These are phyloP conservation scores for Anastrepha obliqua DNA, from an alignment of 1,140 invertebrate genomes.

Conservation along the genomic window DNA sequence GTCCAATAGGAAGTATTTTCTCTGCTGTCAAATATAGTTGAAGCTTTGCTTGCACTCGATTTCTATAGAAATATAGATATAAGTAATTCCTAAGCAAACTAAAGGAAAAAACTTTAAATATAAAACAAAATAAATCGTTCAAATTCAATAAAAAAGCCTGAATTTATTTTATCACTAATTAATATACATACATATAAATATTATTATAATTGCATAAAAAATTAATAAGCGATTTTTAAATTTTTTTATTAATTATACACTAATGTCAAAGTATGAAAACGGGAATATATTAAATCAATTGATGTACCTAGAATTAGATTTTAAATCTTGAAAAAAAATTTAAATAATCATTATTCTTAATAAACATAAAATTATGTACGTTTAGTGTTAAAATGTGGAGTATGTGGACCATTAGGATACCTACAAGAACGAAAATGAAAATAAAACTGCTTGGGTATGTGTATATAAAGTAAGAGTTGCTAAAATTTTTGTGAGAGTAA, in stretches of 20 bases:
- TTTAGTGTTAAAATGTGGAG: constrained; percentile 20
- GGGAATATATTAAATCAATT: constrained; percentile 35
- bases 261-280: neutral
- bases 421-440: neutral
- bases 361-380: neutral
- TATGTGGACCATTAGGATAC: neutral
- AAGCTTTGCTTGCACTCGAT: constrained; percentile 28
- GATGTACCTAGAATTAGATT: constrained; percentile 52
- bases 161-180: constrained; percentile 42
- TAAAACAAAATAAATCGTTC: constrained; percentile 47
- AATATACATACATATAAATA: constrained; percentile 40
- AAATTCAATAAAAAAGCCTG: constrained; percentile 56
- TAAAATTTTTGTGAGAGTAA: neutral
- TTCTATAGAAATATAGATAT: constrained; percentile 31
- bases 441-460: neutral
- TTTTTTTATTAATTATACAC: constrained; percentile 43
- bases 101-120: constrained; percentile 8
- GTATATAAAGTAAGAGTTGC: constrained; percentile 7
- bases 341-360: constrained; percentile 10
- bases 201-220: constrained; percentile 12
- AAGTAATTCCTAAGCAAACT: constrained; percentile 27
- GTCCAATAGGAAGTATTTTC: neutral
- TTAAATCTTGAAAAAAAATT: constrained; percentile 51
- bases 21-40: neutral
- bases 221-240: constrained; percentile 27